These are phyloP conservation scores for Argentina silus DNA, from an alignment of 2,797 vertebrate species.

Conservation along the genomic window DNA sequence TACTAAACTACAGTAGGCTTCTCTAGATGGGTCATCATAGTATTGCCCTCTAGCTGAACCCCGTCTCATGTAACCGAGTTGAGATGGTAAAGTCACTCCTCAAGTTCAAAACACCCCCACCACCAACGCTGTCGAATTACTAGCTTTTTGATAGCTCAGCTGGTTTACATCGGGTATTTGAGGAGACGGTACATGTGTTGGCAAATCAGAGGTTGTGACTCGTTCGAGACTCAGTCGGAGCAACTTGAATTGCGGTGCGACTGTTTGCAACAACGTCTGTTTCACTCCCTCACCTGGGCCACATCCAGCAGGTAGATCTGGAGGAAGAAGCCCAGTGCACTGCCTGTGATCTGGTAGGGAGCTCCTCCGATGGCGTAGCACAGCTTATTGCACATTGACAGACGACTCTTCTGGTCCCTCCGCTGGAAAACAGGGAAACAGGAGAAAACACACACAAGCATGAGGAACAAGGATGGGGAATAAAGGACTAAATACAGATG, in stretches of 20 bases:
- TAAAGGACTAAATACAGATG: background rate
- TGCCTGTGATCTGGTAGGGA: constrained; percentile 94
- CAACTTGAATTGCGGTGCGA: too few species aligned
- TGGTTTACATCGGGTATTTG: background rate
- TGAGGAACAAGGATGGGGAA: background rate
- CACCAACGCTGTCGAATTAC: too few species aligned
- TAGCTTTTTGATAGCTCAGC: too few species aligned
- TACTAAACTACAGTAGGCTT: too few species aligned
- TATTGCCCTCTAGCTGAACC: background rate
- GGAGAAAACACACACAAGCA: constrained; percentile 4
- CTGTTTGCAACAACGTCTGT: background rate
- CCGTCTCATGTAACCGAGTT: constrained; percentile 2
- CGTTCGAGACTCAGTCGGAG: too few species aligned
- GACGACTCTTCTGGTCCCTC: constrained; percentile 63
- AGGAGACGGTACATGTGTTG: background rate
- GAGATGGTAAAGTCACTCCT: background rate
- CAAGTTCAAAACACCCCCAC: too few species aligned
- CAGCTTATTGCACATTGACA: constrained; percentile 87
- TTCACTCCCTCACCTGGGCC: constrained; percentile 82
- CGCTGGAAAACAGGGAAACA: constrained; percentile 41
- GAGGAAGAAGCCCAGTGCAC: constrained; percentile 91
- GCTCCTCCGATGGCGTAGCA: constrained; percentile 92
- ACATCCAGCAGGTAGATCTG: constrained; percentile 95
- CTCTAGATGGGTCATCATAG: too few species aligned
- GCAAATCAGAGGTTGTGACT: too few species aligned